Conservation (phyloP, 2,888 invertebrate species). For the Phaonia tiefii region DNA sequence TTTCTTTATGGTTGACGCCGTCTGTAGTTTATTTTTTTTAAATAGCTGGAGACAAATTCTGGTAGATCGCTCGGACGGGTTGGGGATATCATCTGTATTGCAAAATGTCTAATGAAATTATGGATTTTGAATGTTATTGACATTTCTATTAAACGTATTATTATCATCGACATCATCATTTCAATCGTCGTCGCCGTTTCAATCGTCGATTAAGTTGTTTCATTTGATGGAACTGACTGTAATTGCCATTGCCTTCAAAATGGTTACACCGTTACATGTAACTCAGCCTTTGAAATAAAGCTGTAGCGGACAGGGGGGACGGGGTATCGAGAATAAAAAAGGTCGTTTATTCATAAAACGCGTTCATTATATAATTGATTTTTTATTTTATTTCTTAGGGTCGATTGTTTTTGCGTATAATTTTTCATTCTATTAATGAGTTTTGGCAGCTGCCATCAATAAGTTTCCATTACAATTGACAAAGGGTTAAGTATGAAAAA, state of each 20-base stretch:
- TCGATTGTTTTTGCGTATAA: constrained; percentile 22
- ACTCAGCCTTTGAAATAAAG: neutral
- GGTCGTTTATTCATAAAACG: constrained; percentile 25
- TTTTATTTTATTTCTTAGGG: too few relatives aligned
- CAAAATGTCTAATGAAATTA: constrained; percentile 35
- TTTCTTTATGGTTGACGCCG: constrained; percentile 30
- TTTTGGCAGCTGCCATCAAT: constrained; percentile 65
- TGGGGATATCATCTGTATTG: constrained; percentile 5
- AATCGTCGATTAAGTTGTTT: constrained; percentile 1
- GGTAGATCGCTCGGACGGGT: neutral
- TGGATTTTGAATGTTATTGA: constrained; percentile 42
- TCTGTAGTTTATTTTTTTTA: neutral
- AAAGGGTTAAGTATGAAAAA: too few relatives aligned
- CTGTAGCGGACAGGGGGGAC: neutral
- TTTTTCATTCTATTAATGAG: constrained; percentile 54
- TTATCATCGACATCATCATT: constrained; percentile 40
- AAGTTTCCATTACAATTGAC: constrained; percentile 38
- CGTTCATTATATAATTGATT: constrained; percentile 52
- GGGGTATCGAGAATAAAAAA: neutral
- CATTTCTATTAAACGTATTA: constrained; percentile 49
- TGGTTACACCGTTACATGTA: neutral
- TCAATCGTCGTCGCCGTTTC: constrained; percentile 19
- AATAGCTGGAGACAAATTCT: too few relatives aligned
- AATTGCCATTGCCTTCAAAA: constrained; percentile 27
- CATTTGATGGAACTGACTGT: neutral